Conservation (phyloP, 2,888 invertebrate genomes). For the Dynastes maya region DNA sequence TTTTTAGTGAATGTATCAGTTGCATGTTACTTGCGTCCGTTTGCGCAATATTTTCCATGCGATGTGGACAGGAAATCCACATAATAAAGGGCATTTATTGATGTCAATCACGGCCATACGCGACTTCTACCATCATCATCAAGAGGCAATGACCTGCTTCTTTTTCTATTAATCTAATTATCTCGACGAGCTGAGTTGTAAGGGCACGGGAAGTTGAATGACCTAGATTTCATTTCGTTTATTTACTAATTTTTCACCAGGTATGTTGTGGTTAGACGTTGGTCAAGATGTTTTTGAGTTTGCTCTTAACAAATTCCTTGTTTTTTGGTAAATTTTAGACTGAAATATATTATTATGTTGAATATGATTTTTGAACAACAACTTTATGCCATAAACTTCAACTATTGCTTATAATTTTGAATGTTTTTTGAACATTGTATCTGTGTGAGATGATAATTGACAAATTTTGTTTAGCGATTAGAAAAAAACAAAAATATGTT, state of each 20-base stretch:
- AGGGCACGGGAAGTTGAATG: constrained; percentile 36
- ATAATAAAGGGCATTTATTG: constrained; percentile 9
- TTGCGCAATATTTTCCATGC: neutral
- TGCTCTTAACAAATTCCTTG: too few species aligned
- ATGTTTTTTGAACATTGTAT: neutral
- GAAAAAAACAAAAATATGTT: too few species aligned
- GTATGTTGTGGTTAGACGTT: too few species aligned
- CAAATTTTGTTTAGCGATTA: neutral
- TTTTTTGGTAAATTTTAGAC: too few species aligned
- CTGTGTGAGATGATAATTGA: neutral
- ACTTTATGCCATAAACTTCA: too few species aligned
- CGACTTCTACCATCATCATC: neutral
- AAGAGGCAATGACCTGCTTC: constrained; percentile 45
- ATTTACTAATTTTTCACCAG: too few species aligned
- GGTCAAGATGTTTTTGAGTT: too few species aligned
- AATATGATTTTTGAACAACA: too few species aligned
- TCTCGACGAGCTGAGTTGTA: neutral
- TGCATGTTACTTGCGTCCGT: too few species aligned
- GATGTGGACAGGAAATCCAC: constrained; percentile 4
- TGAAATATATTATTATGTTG: too few species aligned
- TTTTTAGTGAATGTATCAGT: too few species aligned
- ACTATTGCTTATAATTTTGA: neutral
- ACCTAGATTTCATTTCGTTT: constrained; percentile 5
- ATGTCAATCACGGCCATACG: neutral
- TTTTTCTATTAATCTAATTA: constrained; percentile 41